Conservation (phyloP, 2,888 invertebrate species). For the Heliconius ethilla region DNA sequence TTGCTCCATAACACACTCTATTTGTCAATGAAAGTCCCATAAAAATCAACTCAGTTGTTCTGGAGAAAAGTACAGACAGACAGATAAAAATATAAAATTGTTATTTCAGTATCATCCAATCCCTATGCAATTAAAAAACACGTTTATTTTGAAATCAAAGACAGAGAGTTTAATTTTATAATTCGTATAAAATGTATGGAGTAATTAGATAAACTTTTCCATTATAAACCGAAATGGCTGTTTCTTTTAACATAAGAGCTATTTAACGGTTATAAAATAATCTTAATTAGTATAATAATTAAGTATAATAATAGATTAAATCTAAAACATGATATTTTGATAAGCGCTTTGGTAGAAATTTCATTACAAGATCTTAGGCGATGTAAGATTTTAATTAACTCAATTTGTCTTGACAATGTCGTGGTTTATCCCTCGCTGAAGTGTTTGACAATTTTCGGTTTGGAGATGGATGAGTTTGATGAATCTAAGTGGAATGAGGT, state of each 20-base stretch:
- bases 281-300: neutral
- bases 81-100: no score
- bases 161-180: no score
- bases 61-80: no score
- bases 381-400: conserved; percentile 34
- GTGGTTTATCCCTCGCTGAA: conserved; percentile 34
- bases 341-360: conserved; percentile 7
- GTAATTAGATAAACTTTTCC: neutral
- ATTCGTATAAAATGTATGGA: neutral
- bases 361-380: conserved; percentile 17
- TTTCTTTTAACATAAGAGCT: neutral
- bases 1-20: no score
- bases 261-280: neutral
- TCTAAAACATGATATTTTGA: neutral
- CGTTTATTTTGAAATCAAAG: no score
- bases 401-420: conserved; percentile 34
- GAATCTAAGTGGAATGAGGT: conserved; percentile 10
- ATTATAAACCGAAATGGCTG: neutral
- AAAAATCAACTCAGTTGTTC: no score
- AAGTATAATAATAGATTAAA: conserved; percentile 9
- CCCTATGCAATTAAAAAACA: no score
- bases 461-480: conserved; percentile 23
- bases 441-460: conserved; percentile 32
- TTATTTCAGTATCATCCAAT: no score
- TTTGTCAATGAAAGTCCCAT: no score